These are phyloP conservation scores for Tringa solitaria DNA, from an alignment of 2,113 vertebrate genomes.

Conservation along the genomic window DNA sequence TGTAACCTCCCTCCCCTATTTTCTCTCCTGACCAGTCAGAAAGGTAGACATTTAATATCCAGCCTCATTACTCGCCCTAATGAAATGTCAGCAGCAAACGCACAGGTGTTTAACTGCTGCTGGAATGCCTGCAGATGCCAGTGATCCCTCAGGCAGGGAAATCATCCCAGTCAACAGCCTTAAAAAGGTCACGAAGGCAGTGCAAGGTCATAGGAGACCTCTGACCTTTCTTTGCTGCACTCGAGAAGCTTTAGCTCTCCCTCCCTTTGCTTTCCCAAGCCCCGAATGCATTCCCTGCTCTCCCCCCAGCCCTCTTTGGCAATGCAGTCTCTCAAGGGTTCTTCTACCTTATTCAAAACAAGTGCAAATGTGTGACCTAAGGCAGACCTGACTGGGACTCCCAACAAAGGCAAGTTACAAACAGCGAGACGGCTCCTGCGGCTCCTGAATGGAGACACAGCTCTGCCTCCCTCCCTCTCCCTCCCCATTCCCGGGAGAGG, in stretches of 20 bases:
- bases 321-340: conserved; percentile 9
- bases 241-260: background rate
- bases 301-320: background rate
- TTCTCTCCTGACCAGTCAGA: background rate
- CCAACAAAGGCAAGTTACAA: background rate
- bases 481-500: background rate
- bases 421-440: background rate
- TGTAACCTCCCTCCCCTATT: background rate
- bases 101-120: conserved; percentile 40
- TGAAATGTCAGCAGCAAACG: conserved; percentile 43
- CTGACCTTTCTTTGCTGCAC: conserved; percentile 3
- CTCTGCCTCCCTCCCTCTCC: background rate
- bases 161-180: conserved; percentile 11
- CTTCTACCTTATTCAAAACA: conserved; percentile 19
- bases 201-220: background rate
- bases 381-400: background rate
- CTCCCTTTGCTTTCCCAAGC: conserved; percentile 2
- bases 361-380: conserved; percentile 60
- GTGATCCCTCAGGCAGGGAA: conserved; percentile 34
- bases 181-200: conserved; percentile 42
- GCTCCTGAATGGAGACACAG: conserved; percentile 12
- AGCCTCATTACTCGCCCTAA: conserved; percentile 10
- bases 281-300: background rate
- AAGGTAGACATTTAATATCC: background rate
- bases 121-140: conserved; percentile 30